Base-by-base conservation (phyloP, 2,888 invertebrate genomes). In the Brachyptera risi region DNA sequence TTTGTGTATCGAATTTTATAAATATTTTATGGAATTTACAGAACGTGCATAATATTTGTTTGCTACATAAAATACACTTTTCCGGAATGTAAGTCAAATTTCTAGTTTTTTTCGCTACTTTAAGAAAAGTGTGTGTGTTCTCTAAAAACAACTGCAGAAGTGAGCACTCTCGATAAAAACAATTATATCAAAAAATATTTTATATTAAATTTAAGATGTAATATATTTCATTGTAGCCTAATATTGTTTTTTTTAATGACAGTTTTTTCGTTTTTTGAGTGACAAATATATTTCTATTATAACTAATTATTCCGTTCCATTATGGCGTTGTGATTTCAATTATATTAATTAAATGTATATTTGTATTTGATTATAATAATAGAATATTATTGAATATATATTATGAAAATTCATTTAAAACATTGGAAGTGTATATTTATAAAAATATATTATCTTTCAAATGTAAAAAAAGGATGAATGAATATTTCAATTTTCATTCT, bases 251-350 rank as follows among this genome's bases (percentile, higher is more conserved):
- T 49, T n/a, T 19, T 4, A 7, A 49, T 0, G 19, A 23, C 23
- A 24, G 15, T 3, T 49, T 24, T 49, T 49, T 35, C 4, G n/a
- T 54, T 54, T 54, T 54, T 54, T 21, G 54, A 54, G 54, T 54
- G 54, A 54, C 19, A 54, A 35, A 37, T 24, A 47, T 47, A 47
- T 37, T 31, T 37, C 37, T 54, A 54, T 37, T 44, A 44, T 37
- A 27, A 58, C 49, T 56, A 61, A 61, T 50, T 40, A 26, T 47
- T 58, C 63, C 56, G 60, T 63, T 58, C 63, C 58, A 63, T 49
- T 15, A 35, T 23, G 35, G 63, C 58, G 63, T 63, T 63, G 63
- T 63, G 63, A 60, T 60, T 63, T 57, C 54, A 21, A 19, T 54
- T 37, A 37, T 35, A 37, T 31, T 37, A 35, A 54, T 54, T 59